Evolutionary conservation across 2,888 invertebrate genomes (phyloP).

Genomic region (Amphipoea lucens): DNA sequence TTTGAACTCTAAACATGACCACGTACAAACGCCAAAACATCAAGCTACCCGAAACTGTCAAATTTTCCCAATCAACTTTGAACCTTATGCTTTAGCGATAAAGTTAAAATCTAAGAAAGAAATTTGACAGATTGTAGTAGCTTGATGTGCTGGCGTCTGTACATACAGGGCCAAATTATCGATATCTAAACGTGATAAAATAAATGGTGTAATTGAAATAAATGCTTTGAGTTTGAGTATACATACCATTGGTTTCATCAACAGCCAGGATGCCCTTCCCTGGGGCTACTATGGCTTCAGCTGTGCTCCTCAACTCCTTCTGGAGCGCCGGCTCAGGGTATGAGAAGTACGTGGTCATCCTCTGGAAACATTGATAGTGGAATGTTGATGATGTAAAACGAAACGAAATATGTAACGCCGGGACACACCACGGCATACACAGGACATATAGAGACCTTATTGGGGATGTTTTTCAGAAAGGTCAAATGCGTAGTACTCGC

Average conservation of each 20-base stretch:
- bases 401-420: neutral
- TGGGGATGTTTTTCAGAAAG: neutral
- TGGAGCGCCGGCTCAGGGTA: slow-evolving; percentile 94
- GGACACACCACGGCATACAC: no score
- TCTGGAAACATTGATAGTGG: slow-evolving; percentile 9
- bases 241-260: slow-evolving; percentile 95
- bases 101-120: no score
- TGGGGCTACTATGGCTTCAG: slow-evolving; percentile 95
- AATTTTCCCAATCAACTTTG: no score
- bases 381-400: neutral
- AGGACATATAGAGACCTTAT: neutral
- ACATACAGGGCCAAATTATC: neutral
- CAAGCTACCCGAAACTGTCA: no score
- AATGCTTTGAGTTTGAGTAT: no score
- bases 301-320: slow-evolving; percentile 95
- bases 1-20: neutral
- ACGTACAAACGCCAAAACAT: neutral
- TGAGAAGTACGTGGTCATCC: slow-evolving; percentile 93
- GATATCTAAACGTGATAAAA: no score
- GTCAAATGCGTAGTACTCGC: neutral
- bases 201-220: no score
- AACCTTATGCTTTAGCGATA: no score
- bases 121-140: no score
- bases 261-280: slow-evolving; percentile 99
- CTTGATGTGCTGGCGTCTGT: no score